Percentiles rank a stretch among this genome's conserved stretches.
These are phyloP conservation scores for Holocentrus rufus DNA, from an alignment of 2,797 vertebrate genomes.

Conservation along the genomic window DNA sequence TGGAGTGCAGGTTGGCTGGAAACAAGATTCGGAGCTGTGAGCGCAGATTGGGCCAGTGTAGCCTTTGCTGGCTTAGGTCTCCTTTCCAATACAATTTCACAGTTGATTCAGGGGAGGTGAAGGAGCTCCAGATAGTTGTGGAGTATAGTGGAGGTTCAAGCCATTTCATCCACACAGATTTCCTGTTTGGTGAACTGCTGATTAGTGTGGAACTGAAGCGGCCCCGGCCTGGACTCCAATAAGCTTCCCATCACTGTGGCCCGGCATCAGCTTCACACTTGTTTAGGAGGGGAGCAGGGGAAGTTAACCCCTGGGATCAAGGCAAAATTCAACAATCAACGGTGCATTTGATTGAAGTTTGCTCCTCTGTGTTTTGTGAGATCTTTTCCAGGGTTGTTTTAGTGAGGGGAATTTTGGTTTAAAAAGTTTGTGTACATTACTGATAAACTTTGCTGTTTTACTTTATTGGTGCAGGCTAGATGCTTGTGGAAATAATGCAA, in stretches of 20 bases:
- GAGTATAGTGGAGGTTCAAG: conserved; percentile 51
- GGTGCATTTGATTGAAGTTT: conserved; percentile 19
- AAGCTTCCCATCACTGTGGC: conserved; percentile 58
- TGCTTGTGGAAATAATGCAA: too few relatives aligned
- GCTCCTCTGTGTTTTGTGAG: conserved; percentile 1
- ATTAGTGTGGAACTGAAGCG: conserved; percentile 61
- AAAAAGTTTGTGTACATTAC: too few relatives aligned
- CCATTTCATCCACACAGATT: conserved; percentile 68
- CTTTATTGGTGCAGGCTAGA: neutral
- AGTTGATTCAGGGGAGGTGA: conserved; percentile 63
- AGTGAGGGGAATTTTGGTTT: too few relatives aligned
- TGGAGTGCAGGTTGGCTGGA: conserved; percentile 11
- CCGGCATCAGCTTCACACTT: conserved; percentile 62
- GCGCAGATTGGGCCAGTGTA: conserved; percentile 27
- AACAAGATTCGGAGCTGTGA: conserved; percentile 46
- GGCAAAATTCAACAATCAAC: conserved; percentile 40
- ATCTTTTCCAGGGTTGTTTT: neutral
- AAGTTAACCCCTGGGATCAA: conserved; percentile 48
- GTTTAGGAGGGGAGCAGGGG: conserved; percentile 47
- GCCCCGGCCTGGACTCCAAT: conserved; percentile 57
- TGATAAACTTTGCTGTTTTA: neutral
- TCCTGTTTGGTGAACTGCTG: conserved; percentile 68
- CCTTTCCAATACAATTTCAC: conserved; percentile 66
- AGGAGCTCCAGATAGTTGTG: conserved; percentile 52
- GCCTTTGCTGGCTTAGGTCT: conserved; percentile 53